Percentiles rank a stretch among this genome's conserved stretches.
Evolutionary conservation across 2,797 vertebrate genomes (phyloP).

Genomic region (Oreochromis grahami): DNA sequence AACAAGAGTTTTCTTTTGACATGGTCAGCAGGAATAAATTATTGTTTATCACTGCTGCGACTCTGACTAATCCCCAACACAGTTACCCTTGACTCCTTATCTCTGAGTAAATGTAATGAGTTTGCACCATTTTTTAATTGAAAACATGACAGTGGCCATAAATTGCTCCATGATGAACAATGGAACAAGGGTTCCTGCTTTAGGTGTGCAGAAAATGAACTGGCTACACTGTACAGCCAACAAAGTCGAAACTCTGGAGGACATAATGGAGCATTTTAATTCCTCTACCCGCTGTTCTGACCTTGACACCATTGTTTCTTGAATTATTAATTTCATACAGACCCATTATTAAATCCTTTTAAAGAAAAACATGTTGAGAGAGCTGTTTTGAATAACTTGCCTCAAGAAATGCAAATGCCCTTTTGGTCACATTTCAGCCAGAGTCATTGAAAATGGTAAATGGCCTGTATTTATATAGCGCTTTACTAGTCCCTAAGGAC

Average conservation of each 20-base stretch:
- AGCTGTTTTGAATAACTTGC: not conserved
- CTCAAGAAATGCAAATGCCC: not conserved
- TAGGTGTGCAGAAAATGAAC: not conserved
- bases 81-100: not conserved
- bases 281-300: not conserved
- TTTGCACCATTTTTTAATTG: not conserved
- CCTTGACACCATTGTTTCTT: not conserved
- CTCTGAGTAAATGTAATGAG: not conserved
- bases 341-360: not conserved
- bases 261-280: not conserved
- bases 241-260: not conserved
- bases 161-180: not conserved
- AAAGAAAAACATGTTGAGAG: not conserved
- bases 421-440: not conserved
- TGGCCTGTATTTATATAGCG: too few species aligned
- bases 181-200: not conserved
- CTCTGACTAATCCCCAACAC: not conserved
- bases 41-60: not conserved
- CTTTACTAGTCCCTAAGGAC: too few species aligned
- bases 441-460: not conserved
- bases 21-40: not conserved
- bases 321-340: not conserved
- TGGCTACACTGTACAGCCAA: not conserved
- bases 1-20: not conserved
- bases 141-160: not conserved